phyloP scores from a whole-genome alignment of 2,797 vertebrate genomes.

The Parauchenoglanis punctatus region DNA sequence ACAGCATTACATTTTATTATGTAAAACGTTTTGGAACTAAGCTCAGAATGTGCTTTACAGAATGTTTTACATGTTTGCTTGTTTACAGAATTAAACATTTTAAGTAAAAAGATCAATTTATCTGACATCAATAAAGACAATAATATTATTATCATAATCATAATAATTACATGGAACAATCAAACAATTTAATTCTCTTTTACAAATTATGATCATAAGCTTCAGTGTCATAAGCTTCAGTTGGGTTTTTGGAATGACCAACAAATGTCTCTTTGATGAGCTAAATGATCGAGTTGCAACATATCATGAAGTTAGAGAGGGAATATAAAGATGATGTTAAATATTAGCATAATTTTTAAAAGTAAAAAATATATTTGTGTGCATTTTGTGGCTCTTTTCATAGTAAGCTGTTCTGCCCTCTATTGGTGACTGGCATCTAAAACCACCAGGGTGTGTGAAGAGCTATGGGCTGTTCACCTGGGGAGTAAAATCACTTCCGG shows the following conservation, averaged over 20 bases:
- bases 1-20: no score
- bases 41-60: background rate
- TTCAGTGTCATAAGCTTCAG: background rate
- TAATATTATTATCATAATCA: background rate
- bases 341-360: background rate
- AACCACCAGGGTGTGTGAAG: background rate
- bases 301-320: background rate
- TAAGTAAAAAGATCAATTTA: background rate
- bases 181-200: background rate
- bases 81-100: background rate
- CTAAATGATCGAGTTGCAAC: background rate
- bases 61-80: background rate
- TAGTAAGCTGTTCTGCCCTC: constrained; percentile 34
- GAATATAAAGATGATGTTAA: background rate
- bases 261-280: background rate
- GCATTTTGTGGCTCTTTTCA: background rate
- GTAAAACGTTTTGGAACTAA: background rate
- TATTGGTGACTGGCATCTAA: background rate
- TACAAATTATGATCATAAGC: background rate
- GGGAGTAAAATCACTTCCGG: constrained; percentile 26
- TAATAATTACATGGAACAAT: background rate
- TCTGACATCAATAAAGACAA: background rate
- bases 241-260: background rate
- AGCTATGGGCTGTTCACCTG: constrained; percentile 2
- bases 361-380: background rate